Evolutionary conservation across 1,140 invertebrate genomes (phyloP).

Genomic region (Varroa destructor): DNA sequence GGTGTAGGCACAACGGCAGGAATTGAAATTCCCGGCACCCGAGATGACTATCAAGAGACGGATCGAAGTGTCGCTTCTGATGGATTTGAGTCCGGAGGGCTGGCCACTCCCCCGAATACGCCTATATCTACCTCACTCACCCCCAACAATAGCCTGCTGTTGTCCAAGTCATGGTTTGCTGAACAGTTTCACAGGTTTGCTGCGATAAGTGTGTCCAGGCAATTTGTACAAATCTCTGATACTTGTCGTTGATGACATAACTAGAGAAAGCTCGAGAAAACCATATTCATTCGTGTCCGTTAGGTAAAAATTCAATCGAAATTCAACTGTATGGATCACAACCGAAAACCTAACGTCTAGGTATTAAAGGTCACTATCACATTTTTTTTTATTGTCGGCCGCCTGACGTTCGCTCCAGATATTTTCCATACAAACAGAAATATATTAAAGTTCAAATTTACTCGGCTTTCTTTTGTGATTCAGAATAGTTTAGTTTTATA

Average conservation of each 20-base stretch:
- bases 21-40: slow-evolving; percentile 18
- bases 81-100: not conserved
- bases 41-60: not conserved
- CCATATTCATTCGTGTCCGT: not conserved
- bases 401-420: no score
- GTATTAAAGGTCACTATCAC: no score
- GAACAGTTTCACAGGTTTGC: slow-evolving; percentile 19
- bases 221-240: not conserved
- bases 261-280: not conserved
- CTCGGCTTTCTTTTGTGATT: not conserved
- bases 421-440: not conserved
- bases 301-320: not conserved
- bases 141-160: not conserved
- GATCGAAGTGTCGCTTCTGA: not conserved
- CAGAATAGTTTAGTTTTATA: not conserved
- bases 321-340: not conserved
- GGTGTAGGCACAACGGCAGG: not conserved
- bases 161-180: slow-evolving; percentile 22
- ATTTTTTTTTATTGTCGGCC: no score
- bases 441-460: not conserved
- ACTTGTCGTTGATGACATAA: not conserved
- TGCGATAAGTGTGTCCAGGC: not conserved
- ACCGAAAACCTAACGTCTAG: not conserved
- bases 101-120: slow-evolving; percentile 7
- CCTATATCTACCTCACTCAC: not conserved